These are phyloP conservation scores for Cyanocitta stelleri DNA, from an alignment of 2,113 vertebrate species.

Conservation along the genomic window DNA sequence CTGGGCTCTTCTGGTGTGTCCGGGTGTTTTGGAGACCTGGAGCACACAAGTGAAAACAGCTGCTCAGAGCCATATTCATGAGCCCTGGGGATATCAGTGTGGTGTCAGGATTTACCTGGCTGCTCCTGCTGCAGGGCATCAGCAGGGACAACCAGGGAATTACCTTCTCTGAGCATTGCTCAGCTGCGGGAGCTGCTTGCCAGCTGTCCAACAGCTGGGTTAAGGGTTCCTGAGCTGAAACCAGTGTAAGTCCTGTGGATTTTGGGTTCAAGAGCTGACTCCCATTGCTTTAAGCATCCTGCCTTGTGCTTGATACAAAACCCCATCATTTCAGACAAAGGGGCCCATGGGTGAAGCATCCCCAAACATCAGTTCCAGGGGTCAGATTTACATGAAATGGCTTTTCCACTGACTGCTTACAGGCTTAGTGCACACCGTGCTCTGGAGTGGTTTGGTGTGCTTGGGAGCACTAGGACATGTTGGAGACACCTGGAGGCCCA, in stretches of 20 bases:
- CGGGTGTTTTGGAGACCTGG: accelerated
- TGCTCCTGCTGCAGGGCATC: background rate
- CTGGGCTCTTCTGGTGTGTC: background rate
- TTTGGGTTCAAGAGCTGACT: background rate
- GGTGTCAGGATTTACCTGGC: background rate
- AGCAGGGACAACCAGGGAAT: background rate
- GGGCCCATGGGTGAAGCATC: accelerated
- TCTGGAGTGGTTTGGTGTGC: background rate
- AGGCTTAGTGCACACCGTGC: accelerated
- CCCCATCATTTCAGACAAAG: background rate
- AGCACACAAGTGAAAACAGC: background rate
- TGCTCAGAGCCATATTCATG: accelerated
- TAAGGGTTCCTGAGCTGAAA: background rate
- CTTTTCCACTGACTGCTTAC: background rate
- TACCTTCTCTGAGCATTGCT: background rate
- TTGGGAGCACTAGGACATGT: background rate
- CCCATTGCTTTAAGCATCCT: background rate
- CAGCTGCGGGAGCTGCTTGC: background rate
- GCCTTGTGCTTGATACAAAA: background rate
- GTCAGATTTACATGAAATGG: background rate
- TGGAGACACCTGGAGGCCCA: background rate
- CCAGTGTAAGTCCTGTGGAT: background rate
- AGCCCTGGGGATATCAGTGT: background rate
- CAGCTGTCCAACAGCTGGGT: background rate
- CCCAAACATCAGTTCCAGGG: accelerated